Evolutionary conservation across 2,797 vertebrate species (phyloP).

Genomic region (Ibycter americanus): DNA sequence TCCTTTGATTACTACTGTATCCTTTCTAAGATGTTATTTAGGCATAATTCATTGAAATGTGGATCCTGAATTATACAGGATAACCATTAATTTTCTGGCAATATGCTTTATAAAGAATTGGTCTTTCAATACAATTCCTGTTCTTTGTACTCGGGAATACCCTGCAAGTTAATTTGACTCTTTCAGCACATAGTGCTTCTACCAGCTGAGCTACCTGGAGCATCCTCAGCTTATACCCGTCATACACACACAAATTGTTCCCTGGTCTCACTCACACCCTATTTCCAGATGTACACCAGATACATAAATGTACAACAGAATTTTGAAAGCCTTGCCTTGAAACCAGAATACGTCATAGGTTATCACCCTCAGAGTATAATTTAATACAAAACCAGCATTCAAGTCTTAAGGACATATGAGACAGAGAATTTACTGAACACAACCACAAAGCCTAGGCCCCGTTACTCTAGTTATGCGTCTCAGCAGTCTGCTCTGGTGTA

Average conservation of each 20-base stretch:
- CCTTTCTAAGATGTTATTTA: not conserved
- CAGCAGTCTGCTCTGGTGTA: not conserved
- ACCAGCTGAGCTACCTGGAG: not conserved
- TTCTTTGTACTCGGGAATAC: not conserved
- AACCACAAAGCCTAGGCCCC: not conserved
- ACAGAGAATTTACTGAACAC: not conserved
- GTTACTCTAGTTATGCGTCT: not conserved
- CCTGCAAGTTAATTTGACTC: not conserved
- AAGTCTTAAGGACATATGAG: not conserved
- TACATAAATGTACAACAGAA: not conserved
- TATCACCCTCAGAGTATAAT: not conserved
- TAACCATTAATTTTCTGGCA: not conserved
- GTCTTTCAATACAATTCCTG: not conserved
- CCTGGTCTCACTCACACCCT: not conserved
- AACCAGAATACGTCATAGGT: not conserved
- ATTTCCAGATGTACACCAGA: not conserved
- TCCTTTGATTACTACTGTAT: slow-evolving; percentile 7
- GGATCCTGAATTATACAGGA: not conserved
- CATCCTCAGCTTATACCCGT: not conserved
- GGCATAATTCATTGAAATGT: not conserved
- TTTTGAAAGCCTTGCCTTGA: slow-evolving; percentile 1
- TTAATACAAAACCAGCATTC: not conserved
- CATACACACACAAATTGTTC: not conserved
- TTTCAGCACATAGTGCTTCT: not conserved
- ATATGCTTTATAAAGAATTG: not conserved